Evolutionary conservation across 2,888 invertebrate species (phyloP), one percentile per base, ranked within the genome.

Genomic region (Yponomeuta sedellus): DNA sequence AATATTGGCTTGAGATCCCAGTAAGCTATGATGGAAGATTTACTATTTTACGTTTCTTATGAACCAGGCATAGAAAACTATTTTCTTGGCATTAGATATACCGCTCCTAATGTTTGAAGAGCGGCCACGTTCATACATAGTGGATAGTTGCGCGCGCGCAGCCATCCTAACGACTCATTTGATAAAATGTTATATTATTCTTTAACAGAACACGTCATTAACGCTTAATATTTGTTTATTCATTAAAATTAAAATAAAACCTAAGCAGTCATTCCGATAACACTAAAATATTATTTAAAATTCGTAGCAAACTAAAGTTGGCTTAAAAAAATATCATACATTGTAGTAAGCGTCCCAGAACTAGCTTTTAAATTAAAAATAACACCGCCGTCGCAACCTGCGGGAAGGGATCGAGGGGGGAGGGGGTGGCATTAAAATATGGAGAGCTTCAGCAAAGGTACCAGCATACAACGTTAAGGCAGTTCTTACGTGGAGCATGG

Each of bases 231-330:
- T 82, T 84, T 82, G 83, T 83, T 83, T 81, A 81, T 22, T 34
- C 82, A 81, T 83, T 80, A 12, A 62, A 56, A 39, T 64, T 83
- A 83, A 52, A 52, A 52, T 90, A 89, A 80, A 85, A 88, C 89
- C 90, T 90, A 90, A 86, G 89, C 90, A 90, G 90, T 90, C 90
- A 85, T 88, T 88, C 86, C 79, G 78, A 79, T 87, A 88, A 87
- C 83, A 81, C 86, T 88, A 88, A 79, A 81, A 81, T 83, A 80
- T 75, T 73, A 71, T 76, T 77, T 78, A 58, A 64, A 67, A 65
- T 56, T n/a, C 56, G 58, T n/a, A 34, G 28, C 52, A 28, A 56
- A 64, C 64, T 56, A 39, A 56, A 1, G 64, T 56, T 56, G 28
- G 56, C 28, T 64, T 65, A 80, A 81, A 78, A 83, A 80, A 79